Evolutionary conservation across 30 jellyfish, hydroid and myxozoan genomes (phyloP), one percentile per base, ranked within the genome.

Genomic region (Pseudorhiza aurosa): DNA sequence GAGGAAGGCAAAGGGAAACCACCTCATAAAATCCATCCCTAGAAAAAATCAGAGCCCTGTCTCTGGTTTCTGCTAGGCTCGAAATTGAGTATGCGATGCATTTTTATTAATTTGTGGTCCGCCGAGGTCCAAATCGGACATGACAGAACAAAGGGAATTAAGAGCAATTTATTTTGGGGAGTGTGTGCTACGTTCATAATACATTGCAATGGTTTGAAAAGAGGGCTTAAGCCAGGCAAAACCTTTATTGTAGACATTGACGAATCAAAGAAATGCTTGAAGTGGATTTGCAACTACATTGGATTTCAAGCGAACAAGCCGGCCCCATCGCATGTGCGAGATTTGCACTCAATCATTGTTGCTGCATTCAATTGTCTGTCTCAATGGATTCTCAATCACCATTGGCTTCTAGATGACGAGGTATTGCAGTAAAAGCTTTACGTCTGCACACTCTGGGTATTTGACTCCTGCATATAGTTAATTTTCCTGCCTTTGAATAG

Each of bases 231-330:
- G n/a, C n/a, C n/a, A n/a, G n/a, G n/a, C n/a, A n/a, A n/a, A n/a
- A n/a, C 21, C 75, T 9, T 4, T 14, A 15, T 55, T 47, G 27
- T 39, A 93, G 99, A 86, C 49, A 60, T 49, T 49, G 79, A 60
- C 32, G 99, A 85, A 56, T 88, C 97, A 2, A 81, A 58, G 78
- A 75, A 70, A 50, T 72, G 95, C 27, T 30, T 87, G 75, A 87
- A 80, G 51, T 93, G 99, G 99, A 87, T 87, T 17, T 93, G 99
- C 67, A 82, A 81, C 58, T 93, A 86, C 81, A 85, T 93, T n/a
- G 97, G 77, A 25, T 93, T 78, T 51, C 99, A 93, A 87, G 94
- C 99, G 3, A 93, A 87, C 71, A 88, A 93, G 68, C 96, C 99
- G 3, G 96, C 99, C 2, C 99, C 97, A 4, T 68, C 75, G 17